Evolutionary conservation across 2,797 vertebrate species (phyloP), one percentile per base, ranked within the genome.

Genomic region (Rhyacichthys aspro): DNA sequence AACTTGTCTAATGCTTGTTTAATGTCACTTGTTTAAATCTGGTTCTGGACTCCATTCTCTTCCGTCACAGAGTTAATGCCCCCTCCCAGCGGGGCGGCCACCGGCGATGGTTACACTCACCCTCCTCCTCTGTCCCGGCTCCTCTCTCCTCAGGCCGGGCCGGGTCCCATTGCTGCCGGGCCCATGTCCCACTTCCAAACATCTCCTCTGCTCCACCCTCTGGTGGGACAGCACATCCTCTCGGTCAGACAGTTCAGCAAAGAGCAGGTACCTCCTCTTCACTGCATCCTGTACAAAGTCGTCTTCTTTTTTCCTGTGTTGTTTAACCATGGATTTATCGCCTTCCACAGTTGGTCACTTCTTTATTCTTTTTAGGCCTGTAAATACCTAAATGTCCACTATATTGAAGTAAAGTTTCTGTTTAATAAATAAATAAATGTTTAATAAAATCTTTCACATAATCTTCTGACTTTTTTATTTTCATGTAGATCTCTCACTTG

Each of bases 161-260:
- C 2, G 83, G 87, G 56, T n/a, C 86, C 55, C 49, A 11, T 72
- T 0, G 58, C 78, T 3, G 74, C 85, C 0, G 74, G 57, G 7
- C 77, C 64, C 52, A 1, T 76, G 14, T 76, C 92, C 8, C 95
- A 96, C 85, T 76, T 93, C 44, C 96, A 94, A 88, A 93, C 88
- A 9, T 97, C 94, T 2, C 95, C 93, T 0, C 74, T 94, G 60
- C 92, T 97, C 55, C 94, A 97, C 83, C 89, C 90, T 0, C 83
- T 98, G 0, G 90, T 98, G 0, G 97, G 96, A 16, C 97, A 98
- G 70, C 97, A 99, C 56, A 70, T 99, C 74, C 91, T 98, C 67
- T 95, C 95, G 0, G 97, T 95, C 55, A 90, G 73, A 47, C 97
- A 99, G 90, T 98, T 99, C 89, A 95, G 93, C 87, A 98, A 99